Conservation (phyloP, 2,113 vertebrate species). For the Aegotheles bennettii region DNA sequence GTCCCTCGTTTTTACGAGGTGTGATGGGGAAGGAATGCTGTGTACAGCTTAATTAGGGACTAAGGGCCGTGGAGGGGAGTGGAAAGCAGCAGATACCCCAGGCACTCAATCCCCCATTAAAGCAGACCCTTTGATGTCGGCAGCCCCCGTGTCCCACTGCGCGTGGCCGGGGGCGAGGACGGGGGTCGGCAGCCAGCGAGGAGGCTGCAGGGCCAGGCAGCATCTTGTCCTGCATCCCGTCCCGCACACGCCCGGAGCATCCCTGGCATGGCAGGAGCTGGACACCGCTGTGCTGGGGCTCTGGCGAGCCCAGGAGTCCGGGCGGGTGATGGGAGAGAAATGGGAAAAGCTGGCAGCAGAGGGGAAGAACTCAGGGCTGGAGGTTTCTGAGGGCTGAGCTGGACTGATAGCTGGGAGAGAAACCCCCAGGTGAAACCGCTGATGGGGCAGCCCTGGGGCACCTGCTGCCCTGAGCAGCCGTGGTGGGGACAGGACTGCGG, state of each 20-base stretch:
- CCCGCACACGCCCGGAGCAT: accelerated
- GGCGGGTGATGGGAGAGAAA: not conserved
- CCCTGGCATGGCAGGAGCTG: accelerated
- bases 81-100: not conserved
- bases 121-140: slow-evolving; percentile 48
- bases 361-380: not conserved
- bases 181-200: accelerated
- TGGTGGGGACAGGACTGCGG: accelerated
- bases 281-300: too few species aligned
- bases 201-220: not conserved
- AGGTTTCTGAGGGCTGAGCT: not conserved
- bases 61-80: not conserved
- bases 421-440: accelerated
- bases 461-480: accelerated
- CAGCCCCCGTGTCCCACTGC: not conserved
- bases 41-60: slow-evolving; percentile 45
- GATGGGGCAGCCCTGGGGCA: not conserved
- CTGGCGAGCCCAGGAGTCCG: not conserved
- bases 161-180: accelerated
- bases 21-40: slow-evolving; percentile 52
- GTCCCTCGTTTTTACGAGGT: slow-evolving; percentile 20
- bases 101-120: not conserved
- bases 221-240: accelerated
- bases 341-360: not conserved
- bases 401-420: too few species aligned